phyloP scores from a whole-genome alignment of 2,113 vertebrate genomes.

The Excalfactoria chinensis region DNA sequence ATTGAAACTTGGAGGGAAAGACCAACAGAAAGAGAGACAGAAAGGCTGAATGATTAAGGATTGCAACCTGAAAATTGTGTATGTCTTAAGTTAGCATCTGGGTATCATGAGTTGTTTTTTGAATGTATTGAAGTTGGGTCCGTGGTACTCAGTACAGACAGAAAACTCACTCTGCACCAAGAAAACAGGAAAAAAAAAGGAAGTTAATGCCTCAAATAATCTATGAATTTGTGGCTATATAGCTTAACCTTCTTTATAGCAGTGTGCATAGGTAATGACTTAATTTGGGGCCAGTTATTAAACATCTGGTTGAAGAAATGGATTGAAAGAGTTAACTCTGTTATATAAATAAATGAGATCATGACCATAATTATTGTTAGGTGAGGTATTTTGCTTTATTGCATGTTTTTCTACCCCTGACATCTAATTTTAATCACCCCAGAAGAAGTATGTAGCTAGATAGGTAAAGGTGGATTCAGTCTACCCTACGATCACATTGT shows the following conservation, averaged over 20 bases:
- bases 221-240: not conserved
- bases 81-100: not conserved
- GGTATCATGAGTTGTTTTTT: not conserved
- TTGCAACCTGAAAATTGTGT: not conserved
- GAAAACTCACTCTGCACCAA: not conserved
- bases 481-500: not conserved
- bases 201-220: not conserved
- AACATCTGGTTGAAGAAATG: not conserved
- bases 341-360: not conserved
- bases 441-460: not conserved
- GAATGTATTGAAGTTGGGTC: not conserved
- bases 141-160: accelerated
- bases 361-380: not conserved
- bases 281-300: not conserved
- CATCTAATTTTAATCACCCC: not conserved
- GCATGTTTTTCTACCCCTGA: not conserved
- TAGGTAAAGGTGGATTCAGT: not conserved
- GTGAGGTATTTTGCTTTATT: not conserved
- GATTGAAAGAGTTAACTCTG: not conserved
- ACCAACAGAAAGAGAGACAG: not conserved
- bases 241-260: not conserved
- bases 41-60: not conserved
- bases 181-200: not conserved
- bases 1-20: not conserved
- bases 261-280: not conserved